Percentiles rank a stretch among this genome's conserved stretches.
These are phyloP conservation scores for Cataglyphis livida DNA, from an alignment of 2,888 invertebrate genomes.

Conservation along the genomic window DNA sequence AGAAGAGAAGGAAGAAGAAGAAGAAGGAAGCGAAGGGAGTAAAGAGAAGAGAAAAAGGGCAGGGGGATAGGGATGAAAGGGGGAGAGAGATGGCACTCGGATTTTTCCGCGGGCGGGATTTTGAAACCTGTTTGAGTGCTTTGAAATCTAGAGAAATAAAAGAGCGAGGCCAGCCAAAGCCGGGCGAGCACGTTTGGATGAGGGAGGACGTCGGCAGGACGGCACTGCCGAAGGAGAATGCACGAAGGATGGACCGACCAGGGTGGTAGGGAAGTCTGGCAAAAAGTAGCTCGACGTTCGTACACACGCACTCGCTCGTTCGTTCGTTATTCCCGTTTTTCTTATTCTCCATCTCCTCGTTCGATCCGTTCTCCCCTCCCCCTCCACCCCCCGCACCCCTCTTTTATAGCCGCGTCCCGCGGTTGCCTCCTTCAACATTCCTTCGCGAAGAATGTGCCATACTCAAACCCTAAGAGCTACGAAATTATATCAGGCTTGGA, in stretches of 20 bases:
- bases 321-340: slow-evolving; percentile 41
- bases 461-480: slow-evolving; percentile 55
- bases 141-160: slow-evolving; percentile 84
- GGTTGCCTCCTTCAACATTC: slow-evolving; percentile 27
- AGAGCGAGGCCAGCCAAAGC: slow-evolving; percentile 72
- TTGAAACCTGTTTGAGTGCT: slow-evolving; percentile 85
- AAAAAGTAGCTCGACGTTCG: slow-evolving; percentile 83
- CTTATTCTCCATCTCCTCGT: slow-evolving; percentile 37
- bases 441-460: slow-evolving; percentile 40
- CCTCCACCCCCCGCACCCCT: background rate
- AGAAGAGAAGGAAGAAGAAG: slow-evolving; percentile 33
- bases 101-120: slow-evolving; percentile 85
- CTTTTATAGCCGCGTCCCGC: slow-evolving; percentile 39
- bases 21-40: slow-evolving; percentile 39
- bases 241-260: slow-evolving; percentile 69
- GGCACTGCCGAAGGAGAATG: slow-evolving; percentile 38
- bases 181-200: slow-evolving; percentile 69
- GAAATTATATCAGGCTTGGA: slow-evolving; percentile 25
- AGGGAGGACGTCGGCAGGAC: slow-evolving; percentile 35
- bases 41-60: slow-evolving; percentile 30
- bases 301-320: slow-evolving; percentile 67
- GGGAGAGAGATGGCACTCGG: slow-evolving; percentile 69
- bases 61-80: slow-evolving; percentile 23
- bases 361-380: slow-evolving; percentile 17
- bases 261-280: slow-evolving; percentile 76